A percentile compares a stretch with the other conserved stretches of the same genome.
Conservation (phyloP, 2,113 vertebrate genomes). For the Dryoscopus gambensis region DNA sequence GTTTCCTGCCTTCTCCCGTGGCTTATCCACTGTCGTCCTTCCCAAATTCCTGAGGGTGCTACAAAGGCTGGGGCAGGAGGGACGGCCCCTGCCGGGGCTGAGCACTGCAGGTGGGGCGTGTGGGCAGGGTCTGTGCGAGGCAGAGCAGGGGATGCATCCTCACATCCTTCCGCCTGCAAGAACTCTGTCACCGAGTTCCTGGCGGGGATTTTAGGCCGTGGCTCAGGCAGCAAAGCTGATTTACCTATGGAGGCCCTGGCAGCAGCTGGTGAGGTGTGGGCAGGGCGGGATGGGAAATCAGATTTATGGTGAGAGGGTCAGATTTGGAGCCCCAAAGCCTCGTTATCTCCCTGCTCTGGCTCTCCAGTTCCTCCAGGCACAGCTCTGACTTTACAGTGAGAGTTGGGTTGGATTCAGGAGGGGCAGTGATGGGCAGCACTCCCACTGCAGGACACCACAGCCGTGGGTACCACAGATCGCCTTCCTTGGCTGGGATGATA, state of each 20-base stretch:
- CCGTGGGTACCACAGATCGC: not conserved
- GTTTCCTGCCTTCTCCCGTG: not conserved
- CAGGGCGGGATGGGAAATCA: not conserved
- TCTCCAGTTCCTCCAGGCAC: not conserved
- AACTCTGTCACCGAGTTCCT: not conserved
- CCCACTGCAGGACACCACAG: not conserved
- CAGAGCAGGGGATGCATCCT: not conserved
- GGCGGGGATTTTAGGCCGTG: not conserved
- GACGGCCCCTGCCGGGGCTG: rapidly evolving
- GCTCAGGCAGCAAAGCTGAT: not conserved
- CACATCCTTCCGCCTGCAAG: not conserved
- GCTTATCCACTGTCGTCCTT: not conserved
- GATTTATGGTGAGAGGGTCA: not conserved
- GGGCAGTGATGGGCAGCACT: not conserved
- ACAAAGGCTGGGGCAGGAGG: not conserved
- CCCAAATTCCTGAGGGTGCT: not conserved
- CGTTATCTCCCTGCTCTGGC: not conserved
- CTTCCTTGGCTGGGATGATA: not conserved
- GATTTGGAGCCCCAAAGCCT: not conserved
- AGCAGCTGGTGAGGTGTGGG: not conserved
- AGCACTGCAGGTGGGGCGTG: not conserved
- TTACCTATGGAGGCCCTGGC: not conserved
- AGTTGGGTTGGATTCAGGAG: not conserved
- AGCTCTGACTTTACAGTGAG: not conserved
- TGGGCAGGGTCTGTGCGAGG: no score